Conservation (phyloP, 1,140 invertebrate species). For the Periplaneta americana region DNA sequence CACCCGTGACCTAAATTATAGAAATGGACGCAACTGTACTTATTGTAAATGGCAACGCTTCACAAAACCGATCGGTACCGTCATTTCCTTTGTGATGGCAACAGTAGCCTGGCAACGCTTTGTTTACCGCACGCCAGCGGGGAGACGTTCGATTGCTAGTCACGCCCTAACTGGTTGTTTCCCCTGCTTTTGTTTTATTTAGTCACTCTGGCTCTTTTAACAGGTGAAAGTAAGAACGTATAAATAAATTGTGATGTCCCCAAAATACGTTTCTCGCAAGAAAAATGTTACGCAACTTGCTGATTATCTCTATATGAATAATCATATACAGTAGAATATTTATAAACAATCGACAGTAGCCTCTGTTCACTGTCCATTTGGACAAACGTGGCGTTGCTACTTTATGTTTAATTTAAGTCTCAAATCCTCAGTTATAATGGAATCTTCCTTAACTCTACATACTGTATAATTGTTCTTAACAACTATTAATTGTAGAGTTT, state of each 20-base stretch:
- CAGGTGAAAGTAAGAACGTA: neutral
- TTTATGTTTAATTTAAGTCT: no score
- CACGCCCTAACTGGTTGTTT: neutral
- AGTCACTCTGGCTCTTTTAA: neutral
- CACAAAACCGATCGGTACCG: conserved; percentile 7
- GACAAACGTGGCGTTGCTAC: no score
- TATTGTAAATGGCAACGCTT: neutral
- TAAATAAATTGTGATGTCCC: neutral
- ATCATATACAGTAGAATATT: no score
- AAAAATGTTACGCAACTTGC: no score
- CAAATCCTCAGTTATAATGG: no score
- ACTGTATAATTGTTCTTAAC: no score
- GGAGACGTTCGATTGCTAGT: neutral
- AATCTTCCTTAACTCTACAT: no score
- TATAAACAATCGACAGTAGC: no score
- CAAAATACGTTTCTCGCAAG: no score
- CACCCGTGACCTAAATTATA: neutral
- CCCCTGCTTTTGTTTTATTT: neutral
- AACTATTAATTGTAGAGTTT: no score
- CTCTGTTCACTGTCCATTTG: no score
- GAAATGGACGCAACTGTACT: neutral
- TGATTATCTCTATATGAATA: no score
- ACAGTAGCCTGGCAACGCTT: conserved; percentile 9
- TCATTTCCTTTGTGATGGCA: conserved; percentile 11
- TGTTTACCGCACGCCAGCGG: neutral